phyloP scores from a whole-genome alignment of 2,113 vertebrate genomes.

The Calidris pugnax region DNA sequence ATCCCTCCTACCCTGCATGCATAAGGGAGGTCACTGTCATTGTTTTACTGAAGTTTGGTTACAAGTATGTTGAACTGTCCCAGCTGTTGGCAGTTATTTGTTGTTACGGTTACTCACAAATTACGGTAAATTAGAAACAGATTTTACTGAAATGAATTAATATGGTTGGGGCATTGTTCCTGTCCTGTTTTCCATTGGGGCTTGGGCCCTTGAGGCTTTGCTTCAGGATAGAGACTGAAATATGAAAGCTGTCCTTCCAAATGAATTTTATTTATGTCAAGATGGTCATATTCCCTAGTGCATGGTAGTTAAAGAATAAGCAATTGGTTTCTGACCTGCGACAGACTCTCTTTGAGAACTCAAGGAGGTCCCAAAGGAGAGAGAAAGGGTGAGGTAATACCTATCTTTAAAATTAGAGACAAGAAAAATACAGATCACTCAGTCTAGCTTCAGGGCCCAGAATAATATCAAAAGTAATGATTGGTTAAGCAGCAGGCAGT shows the following conservation, averaged over 20 bases:
- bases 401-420: not conserved
- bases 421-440: not conserved
- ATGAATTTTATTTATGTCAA: not conserved
- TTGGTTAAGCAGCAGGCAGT: not conserved
- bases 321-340: not conserved
- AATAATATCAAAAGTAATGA: not conserved
- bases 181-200: not conserved
- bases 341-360: not conserved
- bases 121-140: constrained; percentile 22
- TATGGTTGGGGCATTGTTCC: not conserved
- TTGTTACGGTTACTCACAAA: constrained; percentile 34
- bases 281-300: not conserved
- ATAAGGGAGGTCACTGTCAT: not conserved
- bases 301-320: not conserved
- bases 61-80: not conserved
- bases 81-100: constrained; percentile 29
- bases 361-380: not conserved
- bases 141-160: not conserved
- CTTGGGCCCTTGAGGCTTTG: not conserved
- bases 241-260: not conserved
- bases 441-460: not conserved
- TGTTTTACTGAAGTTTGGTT: not conserved
- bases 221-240: not conserved
- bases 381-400: not conserved
- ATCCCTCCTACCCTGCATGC: not conserved